phyloP scores from a whole-genome alignment of 2,113 vertebrate genomes.

The Plestiodon gilberti region DNA sequence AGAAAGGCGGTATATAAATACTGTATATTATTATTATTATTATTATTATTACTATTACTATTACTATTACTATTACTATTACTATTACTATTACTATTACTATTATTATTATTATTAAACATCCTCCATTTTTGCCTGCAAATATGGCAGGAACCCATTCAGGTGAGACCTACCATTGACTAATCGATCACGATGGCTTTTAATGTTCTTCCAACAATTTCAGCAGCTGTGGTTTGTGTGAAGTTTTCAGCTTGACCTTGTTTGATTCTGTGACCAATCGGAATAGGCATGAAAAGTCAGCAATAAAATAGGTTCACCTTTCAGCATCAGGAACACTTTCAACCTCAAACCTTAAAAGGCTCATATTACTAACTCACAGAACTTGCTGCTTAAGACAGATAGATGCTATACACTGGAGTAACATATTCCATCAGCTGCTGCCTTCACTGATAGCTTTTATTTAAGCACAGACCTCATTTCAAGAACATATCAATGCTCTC shows the following conservation, averaged over 20 bases:
- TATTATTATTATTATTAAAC: no score
- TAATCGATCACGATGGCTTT: background rate
- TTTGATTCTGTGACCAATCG: background rate
- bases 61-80: no score
- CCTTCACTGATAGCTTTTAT: conserved; percentile 68
- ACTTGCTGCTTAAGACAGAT: conserved; percentile 64
- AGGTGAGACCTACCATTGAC: no score
- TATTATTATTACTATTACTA: no score
- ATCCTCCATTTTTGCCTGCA: no score
- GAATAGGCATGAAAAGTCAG: conserved; percentile 24
- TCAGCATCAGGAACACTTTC: conserved; percentile 10
- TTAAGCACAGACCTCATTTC: conserved; percentile 66
- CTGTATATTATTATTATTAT: no score
- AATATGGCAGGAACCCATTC: no score
- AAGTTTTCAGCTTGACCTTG: conserved; percentile 20
- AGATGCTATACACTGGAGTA: conserved; percentile 55
- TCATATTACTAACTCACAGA: conserved; percentile 44
- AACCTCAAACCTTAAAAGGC: conserved; percentile 50
- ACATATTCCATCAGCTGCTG: conserved; percentile 66
- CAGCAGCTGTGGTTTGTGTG: background rate
- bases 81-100: no score
- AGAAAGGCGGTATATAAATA: no score
- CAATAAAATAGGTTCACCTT: conserved; percentile 27
- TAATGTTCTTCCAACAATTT: background rate
- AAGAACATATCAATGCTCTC: conserved; percentile 62